Evolutionary conservation across 2,797 vertebrate genomes (phyloP), one percentile per base, ranked within the genome.

Genomic region (Falco naumanni): DNA sequence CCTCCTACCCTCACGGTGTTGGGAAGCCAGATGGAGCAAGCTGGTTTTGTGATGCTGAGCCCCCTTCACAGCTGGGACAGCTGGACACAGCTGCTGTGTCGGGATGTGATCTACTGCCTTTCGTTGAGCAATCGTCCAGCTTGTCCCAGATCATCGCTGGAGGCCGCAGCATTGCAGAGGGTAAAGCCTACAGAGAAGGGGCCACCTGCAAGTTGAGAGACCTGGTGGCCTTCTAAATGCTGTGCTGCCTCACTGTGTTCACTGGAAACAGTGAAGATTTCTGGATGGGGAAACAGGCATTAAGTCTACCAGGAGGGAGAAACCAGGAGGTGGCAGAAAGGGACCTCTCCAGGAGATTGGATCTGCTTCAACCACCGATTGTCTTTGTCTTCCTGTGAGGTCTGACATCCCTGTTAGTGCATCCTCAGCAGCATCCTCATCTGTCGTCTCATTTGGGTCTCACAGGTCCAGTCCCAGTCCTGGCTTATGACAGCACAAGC

Each of bases 221-320:
- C 13, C 63, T n/a, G n/a, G 10, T 53, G 57, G 28, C 20, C 24
- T 72, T 72, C 33, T 18, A 43, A n/a, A 34, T 5, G 33, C 28
- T 63, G 21, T 5, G 29, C 13, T 20, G 45, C 9, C 45, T 47
- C 16, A 1, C 18, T 7, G 18, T 0, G 0, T 34, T 64, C 34
- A 24, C 26, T 24, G n/a, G 60, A 26, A 71, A 34, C 28, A 43
- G 51, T 25, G 24, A 8, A 8, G 14, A 34, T 60, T 56, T 60
- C 47, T 59, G 28, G 16, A 11, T 25, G 34, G 75, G 54, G 53
- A 77, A 84, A 81, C 59, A 90, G 79, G 64, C 54, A 56, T 25
- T 10, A 60, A 61, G 33, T 37, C 19, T 16, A 11, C 11, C 34
- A 26, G 41, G 21, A 78, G 50, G 50, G 69, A n/a, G 5, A 63